Evolutionary conservation across 1,140 invertebrate genomes (phyloP), one percentile per base, ranked within the genome.

Genomic region (Frieseomelitta varia): DNA sequence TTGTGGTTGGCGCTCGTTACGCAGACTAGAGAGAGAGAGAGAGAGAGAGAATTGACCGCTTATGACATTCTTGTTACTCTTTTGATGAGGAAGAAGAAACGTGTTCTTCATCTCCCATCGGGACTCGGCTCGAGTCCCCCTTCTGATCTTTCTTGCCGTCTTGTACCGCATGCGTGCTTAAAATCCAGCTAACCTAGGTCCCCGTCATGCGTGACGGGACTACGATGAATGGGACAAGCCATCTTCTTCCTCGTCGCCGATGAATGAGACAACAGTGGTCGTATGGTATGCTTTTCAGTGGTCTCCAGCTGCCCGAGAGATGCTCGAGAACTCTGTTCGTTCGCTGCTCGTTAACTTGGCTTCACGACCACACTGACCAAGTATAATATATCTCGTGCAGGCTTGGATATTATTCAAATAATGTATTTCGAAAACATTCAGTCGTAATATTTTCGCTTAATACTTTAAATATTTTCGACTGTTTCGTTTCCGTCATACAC

Each of bases 161-260:
- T 85, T 78, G 85, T 85, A 15, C 73, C 51, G 56, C 15, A 12
- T n/a, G 58, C 58, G 24, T n/a, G 67, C 74, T 88, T 88, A 87
- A 78, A 78, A 88, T 88, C 58, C 72, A 67, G 21, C 51, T 81
- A 88, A 79, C 74, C 74, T 88, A 85, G 82, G 84, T 51, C 68
- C 79, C 58, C 68, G 76, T 81, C 74, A 73, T 61, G 55, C 87
- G 78, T 88, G 86, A 88, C 68, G 77, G 76, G 86, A 88, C 78
- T 88, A 72, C 82, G 61, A 81, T 87, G 87, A 88, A 87, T 84
- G 81, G 86, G 72, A 72, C 81, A 24, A 47, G 75, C 39, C 56
- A 27, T 73, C 74, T 77, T 84, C 83, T 86, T 56, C 65, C 27
- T 84, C 65, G 65, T 72, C 74, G 77, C 58, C 79, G 79, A 85